Evolutionary conservation across 2,113 vertebrate genomes (phyloP), one percentile per base, ranked within the genome.

Genomic region (Condylura cristata): DNA sequence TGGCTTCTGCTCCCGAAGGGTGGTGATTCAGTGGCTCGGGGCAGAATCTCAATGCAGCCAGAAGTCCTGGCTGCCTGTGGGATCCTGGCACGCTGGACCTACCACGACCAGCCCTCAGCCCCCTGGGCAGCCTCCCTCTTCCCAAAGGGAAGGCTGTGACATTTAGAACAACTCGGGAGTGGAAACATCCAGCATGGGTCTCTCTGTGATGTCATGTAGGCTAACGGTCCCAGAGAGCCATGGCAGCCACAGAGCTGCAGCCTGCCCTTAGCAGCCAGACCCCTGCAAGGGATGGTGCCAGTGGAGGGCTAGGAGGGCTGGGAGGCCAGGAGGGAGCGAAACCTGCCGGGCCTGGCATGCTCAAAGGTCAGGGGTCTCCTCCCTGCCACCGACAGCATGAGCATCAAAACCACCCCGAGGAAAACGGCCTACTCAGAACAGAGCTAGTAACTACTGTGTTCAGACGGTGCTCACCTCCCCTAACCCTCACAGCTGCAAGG

Each of bases 381-480:
- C 20, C 68, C 71, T 51, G 4, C 72, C 60, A 51, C 39, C 44
- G 60, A 34, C 6, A 75, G 14, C 5, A 32, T 26, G 2, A 18
- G 48, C 70, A 61, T 34, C 41, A 17, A 70, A 74, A n/a, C n/a
- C 16, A 51, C n/a, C 32, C 30, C 1, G 7, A 44, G 18, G 58
- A 39, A 86, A 68, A 63, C 2, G 2, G 7, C 51, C 91, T 51
- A 0, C n/a, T n/a, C 61, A 72, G 58, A 10, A n/a, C 56, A 10
- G 46, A 60, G 51, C 76, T 24, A 56, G 32, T 4, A 2, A 16
- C 44, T 26, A 3, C 16, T 44, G 0, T 0, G 4, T 0, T 28
- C 6, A 32, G 14, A 24, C 12, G 14, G 12, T 12, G 80, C 39
- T n/a, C 10, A 12, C 12, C 44, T 83, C 39, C 30, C 8, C 37